These are phyloP conservation scores for Rhinolophus sinicus DNA, from an alignment of 2,113 vertebrate genomes.

Conservation along the genomic window DNA sequence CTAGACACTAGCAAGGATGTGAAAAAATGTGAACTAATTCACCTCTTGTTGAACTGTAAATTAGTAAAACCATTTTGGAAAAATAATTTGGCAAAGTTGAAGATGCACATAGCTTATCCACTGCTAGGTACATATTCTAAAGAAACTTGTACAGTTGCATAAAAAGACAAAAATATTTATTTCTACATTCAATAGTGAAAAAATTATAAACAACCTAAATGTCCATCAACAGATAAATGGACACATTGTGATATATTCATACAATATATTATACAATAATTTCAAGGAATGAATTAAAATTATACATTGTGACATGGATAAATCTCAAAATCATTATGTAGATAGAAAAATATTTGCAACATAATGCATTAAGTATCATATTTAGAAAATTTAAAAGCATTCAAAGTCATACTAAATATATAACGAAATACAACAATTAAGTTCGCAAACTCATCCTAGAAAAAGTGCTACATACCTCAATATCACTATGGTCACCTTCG, in stretches of 20 bases:
- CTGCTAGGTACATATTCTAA: background rate
- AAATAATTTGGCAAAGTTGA: conserved; percentile 28
- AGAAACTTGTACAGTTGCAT: background rate
- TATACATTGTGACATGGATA: background rate
- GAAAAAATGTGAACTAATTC: background rate
- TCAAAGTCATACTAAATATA: background rate
- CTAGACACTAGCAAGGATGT: background rate
- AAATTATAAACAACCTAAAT: background rate
- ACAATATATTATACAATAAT: background rate
- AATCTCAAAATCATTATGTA: background rate
- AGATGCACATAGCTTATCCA: background rate
- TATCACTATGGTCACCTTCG: too few relatives aligned
- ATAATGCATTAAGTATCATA: background rate
- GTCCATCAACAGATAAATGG: background rate
- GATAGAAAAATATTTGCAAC: background rate
- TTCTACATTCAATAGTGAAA: background rate
- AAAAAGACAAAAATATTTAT: background rate
- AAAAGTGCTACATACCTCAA: too few relatives aligned
- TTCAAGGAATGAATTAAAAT: background rate
- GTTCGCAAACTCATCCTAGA: too few relatives aligned
- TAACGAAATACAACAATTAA: background rate
- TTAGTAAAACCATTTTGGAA: conserved; percentile 25
- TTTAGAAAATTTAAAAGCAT: background rate
- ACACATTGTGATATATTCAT: background rate
- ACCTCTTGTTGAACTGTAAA: background rate